Evolutionary conservation across 2,113 vertebrate genomes (phyloP), one percentile per base, ranked within the genome.

Genomic region (Planiliza haematocheilus): DNA sequence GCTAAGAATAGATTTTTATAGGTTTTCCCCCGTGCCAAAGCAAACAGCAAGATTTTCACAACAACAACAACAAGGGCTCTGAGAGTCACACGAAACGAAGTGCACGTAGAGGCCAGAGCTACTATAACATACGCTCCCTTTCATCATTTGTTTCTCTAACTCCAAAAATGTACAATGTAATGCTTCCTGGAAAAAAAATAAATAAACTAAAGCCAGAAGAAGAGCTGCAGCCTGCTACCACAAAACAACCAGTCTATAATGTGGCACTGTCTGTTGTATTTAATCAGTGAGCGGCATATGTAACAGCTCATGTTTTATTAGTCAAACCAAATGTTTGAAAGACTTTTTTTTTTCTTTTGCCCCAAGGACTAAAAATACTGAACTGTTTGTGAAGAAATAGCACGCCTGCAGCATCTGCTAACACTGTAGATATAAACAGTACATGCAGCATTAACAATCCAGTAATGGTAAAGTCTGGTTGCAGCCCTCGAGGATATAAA

Each of bases 1-100:
- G 62, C 87, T 88, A 86, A 89, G 79, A 92, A 90, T 88, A 88
- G 58, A 86, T 71, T 76, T 89, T 85, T 80, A 81, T 41, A 82
- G n/a, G 63, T 70, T 62, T 74, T 53, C n/a, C 60, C 51, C 56
- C 43, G 20, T n/a, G 74, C 89, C 84, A 91, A 90, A 73, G 46
- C 65, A 91, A 92, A 90, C 81, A 89, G 52, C 52, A 75, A 87
- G 58, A 72, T 86, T 82, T 82, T 65, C 36, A 76, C 70, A 85
- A 70, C 83, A 85, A 85, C 85, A 86, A 84, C 82, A 86, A 83
- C 75, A 82, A 72, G 72, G 51, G 39, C 70, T 70, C 73, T 77
- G 72, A 88, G 70, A 86, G 65, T 72, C 41, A 24, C 56, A 63
- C 65, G 49, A 73, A 14, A 55, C 21, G 14, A 39, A 7, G 45